These are phyloP conservation scores for Drosophila parabipectinata DNA, from an alignment of 1,140 invertebrate genomes.

Conservation along the genomic window DNA sequence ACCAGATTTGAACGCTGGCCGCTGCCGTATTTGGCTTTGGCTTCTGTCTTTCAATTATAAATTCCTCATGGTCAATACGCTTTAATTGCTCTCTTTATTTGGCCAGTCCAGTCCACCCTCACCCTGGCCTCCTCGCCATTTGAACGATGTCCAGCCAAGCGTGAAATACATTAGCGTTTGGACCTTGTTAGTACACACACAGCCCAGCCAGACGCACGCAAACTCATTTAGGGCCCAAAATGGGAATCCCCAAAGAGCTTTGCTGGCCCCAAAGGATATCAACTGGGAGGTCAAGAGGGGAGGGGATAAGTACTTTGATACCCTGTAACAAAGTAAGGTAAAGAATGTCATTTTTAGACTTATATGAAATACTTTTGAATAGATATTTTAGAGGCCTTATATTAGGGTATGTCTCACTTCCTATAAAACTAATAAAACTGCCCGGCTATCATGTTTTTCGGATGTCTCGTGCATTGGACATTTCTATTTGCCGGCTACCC, in stretches of 20 bases:
- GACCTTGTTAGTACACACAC: conserved; percentile 49
- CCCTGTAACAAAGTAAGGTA: conserved; percentile 8
- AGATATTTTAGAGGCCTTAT: too few species aligned
- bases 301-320: conserved; percentile 8
- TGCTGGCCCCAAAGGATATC: conserved; percentile 40
- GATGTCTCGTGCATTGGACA: conserved; percentile 58
- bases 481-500: conserved; percentile 64
- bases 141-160: conserved; percentile 36
- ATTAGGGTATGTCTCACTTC: conserved; percentile 2
- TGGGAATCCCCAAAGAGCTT: conserved; percentile 52
- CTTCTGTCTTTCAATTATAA: conserved; percentile 76
- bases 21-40: conserved; percentile 50
- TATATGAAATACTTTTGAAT: neutral
- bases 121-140: conserved; percentile 17
- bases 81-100: conserved; percentile 80
- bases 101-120: conserved; percentile 33
- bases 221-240: conserved; percentile 72
- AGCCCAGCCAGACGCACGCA: conserved; percentile 32
- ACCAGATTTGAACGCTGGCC: conserved; percentile 34
- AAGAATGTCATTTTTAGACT: neutral
- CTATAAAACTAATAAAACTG: neutral
- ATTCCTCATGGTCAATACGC: conserved; percentile 79
- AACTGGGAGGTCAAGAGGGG: neutral
- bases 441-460: conserved; percentile 32
- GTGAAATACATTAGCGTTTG: conserved; percentile 59